These are phyloP conservation scores for Chelidonichthys spinosus DNA, from an alignment of 2,797 vertebrate species.

Conservation along the genomic window DNA sequence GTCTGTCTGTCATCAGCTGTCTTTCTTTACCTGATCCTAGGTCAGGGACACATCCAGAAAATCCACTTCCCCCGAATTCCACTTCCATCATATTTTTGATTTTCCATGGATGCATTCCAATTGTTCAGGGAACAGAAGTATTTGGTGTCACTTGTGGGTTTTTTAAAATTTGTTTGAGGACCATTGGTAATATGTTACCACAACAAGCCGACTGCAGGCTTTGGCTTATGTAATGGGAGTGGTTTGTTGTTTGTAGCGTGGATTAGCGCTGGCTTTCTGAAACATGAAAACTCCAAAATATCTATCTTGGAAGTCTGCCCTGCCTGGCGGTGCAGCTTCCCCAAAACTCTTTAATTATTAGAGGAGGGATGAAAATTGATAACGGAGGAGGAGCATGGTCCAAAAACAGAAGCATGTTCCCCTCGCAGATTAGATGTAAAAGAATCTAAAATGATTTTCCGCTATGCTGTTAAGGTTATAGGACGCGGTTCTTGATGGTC, in stretches of 20 bases:
- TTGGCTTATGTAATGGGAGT: constrained; percentile 65
- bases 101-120: not conserved
- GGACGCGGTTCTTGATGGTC: too few species aligned
- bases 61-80: constrained; percentile 1
- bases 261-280: constrained; percentile 63
- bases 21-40: constrained; percentile 17
- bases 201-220: constrained; percentile 42
- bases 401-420: not conserved
- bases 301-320: constrained; percentile 66
- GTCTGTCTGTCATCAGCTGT: constrained; percentile 33
- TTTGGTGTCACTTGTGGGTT: constrained; percentile 4
- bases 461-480: not conserved
- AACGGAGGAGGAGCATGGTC: not conserved
- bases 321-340: constrained; percentile 4
- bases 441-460: not conserved
- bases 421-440: not conserved
- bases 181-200: constrained; percentile 28
- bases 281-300: constrained; percentile 67
- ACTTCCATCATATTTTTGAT: not conserved
- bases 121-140: not conserved
- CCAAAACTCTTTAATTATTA: constrained; percentile 11
- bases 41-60: not conserved
- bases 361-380: not conserved
- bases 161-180: constrained; percentile 11
- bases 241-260: constrained; percentile 64